Conservation (phyloP, 2,113 vertebrate genomes). For the Platycercus adscitus region DNA sequence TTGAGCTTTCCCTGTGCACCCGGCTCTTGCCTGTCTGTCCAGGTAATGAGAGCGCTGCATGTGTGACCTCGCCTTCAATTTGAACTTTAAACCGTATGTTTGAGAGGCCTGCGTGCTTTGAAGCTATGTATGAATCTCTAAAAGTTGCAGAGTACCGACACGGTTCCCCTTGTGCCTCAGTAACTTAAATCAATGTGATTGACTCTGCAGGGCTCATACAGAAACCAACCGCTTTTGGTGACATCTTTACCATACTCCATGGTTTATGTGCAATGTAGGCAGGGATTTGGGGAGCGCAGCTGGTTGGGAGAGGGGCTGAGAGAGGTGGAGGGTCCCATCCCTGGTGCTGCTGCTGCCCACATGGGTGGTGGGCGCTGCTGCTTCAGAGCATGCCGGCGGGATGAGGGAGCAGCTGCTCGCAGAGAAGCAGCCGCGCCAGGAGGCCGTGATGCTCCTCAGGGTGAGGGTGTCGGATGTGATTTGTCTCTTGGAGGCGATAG, state of each 20-base stretch:
- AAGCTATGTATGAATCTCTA: not conserved
- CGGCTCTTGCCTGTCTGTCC: too few relatives aligned
- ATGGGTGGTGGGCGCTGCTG: not conserved
- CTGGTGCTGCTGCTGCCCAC: not conserved
- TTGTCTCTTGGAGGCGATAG: not conserved
- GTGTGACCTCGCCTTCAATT: fast-evolving
- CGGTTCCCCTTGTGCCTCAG: not conserved
- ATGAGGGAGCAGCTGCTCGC: not conserved
- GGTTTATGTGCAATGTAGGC: not conserved
- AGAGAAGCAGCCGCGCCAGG: fast-evolving
- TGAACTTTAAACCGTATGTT: not conserved
- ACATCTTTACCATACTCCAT: fast-evolving
- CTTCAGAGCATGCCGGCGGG: too few relatives aligned
- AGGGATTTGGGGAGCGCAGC: not conserved
- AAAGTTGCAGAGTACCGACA: not conserved
- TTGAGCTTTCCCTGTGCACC: not conserved
- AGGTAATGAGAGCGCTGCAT: not conserved
- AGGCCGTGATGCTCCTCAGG: not conserved
- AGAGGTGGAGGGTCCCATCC: not conserved
- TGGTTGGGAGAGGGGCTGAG: not conserved
- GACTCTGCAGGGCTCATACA: not conserved
- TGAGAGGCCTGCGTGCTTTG: not conserved
- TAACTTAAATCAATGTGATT: not conserved
- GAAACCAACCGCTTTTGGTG: not conserved
- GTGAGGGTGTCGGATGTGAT: not conserved